Evolutionary conservation across 2,113 vertebrate genomes (phyloP).

Genomic region (Chaetodon trifascialis): DNA sequence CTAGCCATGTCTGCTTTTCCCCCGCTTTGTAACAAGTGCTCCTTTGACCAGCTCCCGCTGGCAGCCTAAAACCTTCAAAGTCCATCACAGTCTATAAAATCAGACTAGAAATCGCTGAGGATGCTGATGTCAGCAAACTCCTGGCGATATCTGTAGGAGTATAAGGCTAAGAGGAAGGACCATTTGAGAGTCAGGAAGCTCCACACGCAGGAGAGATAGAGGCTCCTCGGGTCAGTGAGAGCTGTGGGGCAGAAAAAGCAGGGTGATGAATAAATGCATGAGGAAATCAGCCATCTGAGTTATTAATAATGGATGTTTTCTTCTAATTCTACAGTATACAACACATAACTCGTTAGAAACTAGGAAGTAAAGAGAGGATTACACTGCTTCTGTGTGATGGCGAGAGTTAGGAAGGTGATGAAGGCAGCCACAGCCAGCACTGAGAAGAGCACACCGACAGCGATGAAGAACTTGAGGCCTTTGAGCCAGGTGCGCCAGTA

Average conservation of each 20-base stretch:
- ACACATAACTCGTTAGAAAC: neutral
- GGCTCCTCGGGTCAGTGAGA: conserved; percentile 87
- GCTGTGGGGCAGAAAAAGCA: conserved; percentile 77
- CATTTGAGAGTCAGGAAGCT: conserved; percentile 94
- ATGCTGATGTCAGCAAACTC: conserved; percentile 98
- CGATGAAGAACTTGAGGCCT: conserved; percentile 93
- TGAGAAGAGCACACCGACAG: conserved; percentile 88
- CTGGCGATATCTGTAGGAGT: conserved; percentile 90
- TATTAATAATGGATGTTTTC: neutral
- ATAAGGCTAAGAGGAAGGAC: conserved; percentile 90
- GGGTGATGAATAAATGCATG: neutral
- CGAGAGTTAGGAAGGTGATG: conserved; percentile 89
- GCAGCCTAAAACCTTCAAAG: conserved; percentile 38
- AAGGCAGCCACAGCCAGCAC: conserved; percentile 86
- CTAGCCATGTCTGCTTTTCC: conserved; percentile 35
- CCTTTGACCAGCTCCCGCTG: conserved; percentile 43
- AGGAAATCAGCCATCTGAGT: neutral
- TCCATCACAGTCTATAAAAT: conserved; percentile 52
- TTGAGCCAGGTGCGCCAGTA: conserved; percentile 99
- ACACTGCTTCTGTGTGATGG: conserved; percentile 92
- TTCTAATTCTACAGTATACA: neutral
- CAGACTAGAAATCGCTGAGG: conserved; percentile 93
- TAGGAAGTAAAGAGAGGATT: conserved; percentile 57
- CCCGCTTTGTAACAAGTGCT: conserved; percentile 59
- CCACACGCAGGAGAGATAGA: conserved; percentile 93